Conservation (phyloP, 2,797 vertebrate species). For the Dipus sagitta region DNA sequence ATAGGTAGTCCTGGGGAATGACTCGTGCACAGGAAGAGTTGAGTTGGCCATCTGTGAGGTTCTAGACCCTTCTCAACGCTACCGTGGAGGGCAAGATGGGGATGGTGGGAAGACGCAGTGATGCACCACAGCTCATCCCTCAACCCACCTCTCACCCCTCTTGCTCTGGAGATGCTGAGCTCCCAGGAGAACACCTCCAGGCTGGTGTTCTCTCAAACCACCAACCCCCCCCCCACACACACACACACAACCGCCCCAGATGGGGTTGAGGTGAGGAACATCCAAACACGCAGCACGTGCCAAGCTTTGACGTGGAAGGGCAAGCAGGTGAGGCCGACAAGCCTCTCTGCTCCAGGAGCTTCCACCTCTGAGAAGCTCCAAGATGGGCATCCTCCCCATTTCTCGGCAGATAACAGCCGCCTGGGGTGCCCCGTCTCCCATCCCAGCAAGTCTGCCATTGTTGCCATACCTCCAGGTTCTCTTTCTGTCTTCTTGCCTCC, state of each 20-base stretch:
- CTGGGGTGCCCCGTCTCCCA: neutral
- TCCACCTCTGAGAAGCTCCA: neutral
- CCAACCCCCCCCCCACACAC: neutral
- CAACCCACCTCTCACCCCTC: neutral
- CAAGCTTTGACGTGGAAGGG: neutral
- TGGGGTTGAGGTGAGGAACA: neutral
- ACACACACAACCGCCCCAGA: neutral
- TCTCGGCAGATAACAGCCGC: neutral
- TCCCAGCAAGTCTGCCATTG: neutral
- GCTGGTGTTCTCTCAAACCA: neutral
- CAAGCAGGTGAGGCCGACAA: neutral
- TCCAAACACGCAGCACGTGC: neutral
- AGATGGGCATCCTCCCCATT: neutral
- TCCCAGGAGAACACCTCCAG: neutral
- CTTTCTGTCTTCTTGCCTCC: neutral
- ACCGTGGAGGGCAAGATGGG: neutral
- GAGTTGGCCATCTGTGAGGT: neutral
- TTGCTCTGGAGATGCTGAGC: neutral
- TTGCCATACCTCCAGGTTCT: neutral
- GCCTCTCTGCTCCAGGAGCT: neutral
- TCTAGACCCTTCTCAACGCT: constrained; percentile 10
- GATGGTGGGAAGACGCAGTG: neutral
- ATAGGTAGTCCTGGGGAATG: neutral
- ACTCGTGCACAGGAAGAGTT: neutral
- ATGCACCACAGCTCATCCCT: neutral